phyloP scores from a whole-genome alignment of 1,140 invertebrate species.

The Drosophila repletoides region DNA sequence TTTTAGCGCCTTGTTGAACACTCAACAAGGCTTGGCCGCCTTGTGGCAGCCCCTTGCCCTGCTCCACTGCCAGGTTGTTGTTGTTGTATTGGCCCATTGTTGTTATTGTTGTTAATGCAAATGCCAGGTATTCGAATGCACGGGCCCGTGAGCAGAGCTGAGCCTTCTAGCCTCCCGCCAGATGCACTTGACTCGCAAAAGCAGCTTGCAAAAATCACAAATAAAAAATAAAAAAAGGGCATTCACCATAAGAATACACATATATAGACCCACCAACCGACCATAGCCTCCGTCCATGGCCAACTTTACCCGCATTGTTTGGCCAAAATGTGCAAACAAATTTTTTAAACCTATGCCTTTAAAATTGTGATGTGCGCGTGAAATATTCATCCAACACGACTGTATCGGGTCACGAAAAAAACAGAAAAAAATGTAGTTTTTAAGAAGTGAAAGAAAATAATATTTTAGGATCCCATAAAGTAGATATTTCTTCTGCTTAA shows the following conservation, averaged over 20 bases:
- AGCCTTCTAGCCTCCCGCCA: slow-evolving; percentile 16
- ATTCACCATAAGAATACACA: no score
- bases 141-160: slow-evolving; percentile 50
- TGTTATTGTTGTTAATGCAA: slow-evolving; percentile 64
- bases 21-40: slow-evolving; percentile 61
- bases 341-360: slow-evolving; percentile 1
- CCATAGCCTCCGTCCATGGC: no score
- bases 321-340: slow-evolving; percentile 2
- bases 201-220: slow-evolving; percentile 41
- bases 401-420: no score
- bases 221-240: neutral
- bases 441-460: no score
- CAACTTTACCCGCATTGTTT: slow-evolving; percentile 20
- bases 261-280: no score
- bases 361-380: slow-evolving; percentile 18
- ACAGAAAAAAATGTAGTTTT: neutral
- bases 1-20: slow-evolving; percentile 74
- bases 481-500: no score
- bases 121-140: slow-evolving; percentile 67
- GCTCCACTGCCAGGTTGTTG: slow-evolving; percentile 8
- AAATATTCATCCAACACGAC: no score
- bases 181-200: slow-evolving; percentile 68
- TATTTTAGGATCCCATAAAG: no score
- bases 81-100: slow-evolving; percentile 31
- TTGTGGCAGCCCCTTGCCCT: slow-evolving; percentile 55